Base-by-base conservation (phyloP, 2,888 invertebrate genomes). In the Brassicogethes aeneus region DNA sequence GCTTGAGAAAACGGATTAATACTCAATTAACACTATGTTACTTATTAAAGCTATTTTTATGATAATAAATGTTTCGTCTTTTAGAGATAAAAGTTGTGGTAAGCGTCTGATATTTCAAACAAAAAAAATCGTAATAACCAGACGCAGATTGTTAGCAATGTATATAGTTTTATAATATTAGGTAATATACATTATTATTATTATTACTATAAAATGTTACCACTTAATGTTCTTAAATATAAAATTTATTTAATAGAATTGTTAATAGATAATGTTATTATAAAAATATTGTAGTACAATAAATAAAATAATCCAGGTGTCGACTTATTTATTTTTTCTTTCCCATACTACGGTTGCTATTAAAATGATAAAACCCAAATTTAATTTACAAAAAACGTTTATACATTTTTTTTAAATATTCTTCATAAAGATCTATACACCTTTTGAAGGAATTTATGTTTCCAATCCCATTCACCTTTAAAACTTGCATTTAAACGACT, bases 91-190 rank as follows among this genome's bases (percentile, higher is more conserved):
- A 45, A 44, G 44, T 46, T 46, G 51, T 53, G 53, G 52, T 50
- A 48, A 51, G 50, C 50, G 47, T 45, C 43, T n/a, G n/a, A n/a
- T n/a, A n/a, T 40, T 41, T 17, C 32, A 37, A 41, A 17, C 37
- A 40, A 39, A 42, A 37, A 42, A 43, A 43, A 42, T 39, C 38
- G 23, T 23, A 5, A 23, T 23, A 7, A 23, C 23, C 23, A 23
- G 23, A 23, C 10, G 23, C 23, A 23, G 23, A 23, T 32, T 32
- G 55, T 57, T 57, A 57, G 57, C 57, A 53, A 56, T 59, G 61
- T 61, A 61, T 55, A 61, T 61, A 61, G 60, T 61, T 61, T 61
- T 61, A 59, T 61, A 61, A 57, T 55, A 55, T 54, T 60, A 59
- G 56, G 55, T 51, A 51, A 54, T 54, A 53, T 55, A 53, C 14